phyloP scores from a whole-genome alignment of 2,797 vertebrate genomes.

The Nyctibius grandis region DNA sequence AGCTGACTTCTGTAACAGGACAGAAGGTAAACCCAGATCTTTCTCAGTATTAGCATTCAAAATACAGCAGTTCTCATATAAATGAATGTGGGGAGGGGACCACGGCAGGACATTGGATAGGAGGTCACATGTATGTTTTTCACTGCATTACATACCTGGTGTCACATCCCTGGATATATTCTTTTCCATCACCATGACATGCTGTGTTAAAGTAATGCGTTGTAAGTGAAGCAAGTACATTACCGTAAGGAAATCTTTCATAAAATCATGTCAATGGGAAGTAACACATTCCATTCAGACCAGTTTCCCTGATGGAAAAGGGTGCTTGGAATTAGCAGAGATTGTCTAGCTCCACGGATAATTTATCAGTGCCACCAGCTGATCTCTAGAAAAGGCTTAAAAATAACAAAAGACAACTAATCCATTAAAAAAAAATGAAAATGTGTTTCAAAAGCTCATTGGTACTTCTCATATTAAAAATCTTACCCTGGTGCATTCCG shows the following conservation, averaged over 20 bases:
- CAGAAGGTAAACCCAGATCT: background rate
- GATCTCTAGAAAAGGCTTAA: constrained; percentile 52
- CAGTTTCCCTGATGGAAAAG: constrained; percentile 25
- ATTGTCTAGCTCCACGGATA: constrained; percentile 46
- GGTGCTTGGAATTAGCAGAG: constrained; percentile 44
- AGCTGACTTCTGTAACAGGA: background rate
- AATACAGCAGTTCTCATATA: background rate
- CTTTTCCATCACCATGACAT: background rate
- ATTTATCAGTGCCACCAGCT: constrained; percentile 62
- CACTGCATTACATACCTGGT: background rate
- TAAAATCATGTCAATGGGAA: constrained; percentile 13
- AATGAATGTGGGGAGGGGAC: background rate
- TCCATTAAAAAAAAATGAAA: constrained; percentile 7
- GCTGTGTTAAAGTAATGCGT: background rate
- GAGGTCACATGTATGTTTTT: background rate
- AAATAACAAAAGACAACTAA: constrained; percentile 56
- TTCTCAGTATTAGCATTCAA: background rate
- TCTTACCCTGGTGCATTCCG: constrained; percentile 36
- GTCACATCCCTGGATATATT: background rate
- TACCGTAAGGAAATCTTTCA: constrained; percentile 32
- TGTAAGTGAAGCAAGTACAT: background rate
- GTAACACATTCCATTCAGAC: constrained; percentile 34
- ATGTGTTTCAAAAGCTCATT: constrained; percentile 37
- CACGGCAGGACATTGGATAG: fast-evolving
- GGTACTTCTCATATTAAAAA: constrained; percentile 7